A percentile compares a stretch with the other conserved stretches of the same genome.
phyloP scores from a whole-genome alignment of 1,140 invertebrate species.

The Panagrolaimus sp. region DNA sequence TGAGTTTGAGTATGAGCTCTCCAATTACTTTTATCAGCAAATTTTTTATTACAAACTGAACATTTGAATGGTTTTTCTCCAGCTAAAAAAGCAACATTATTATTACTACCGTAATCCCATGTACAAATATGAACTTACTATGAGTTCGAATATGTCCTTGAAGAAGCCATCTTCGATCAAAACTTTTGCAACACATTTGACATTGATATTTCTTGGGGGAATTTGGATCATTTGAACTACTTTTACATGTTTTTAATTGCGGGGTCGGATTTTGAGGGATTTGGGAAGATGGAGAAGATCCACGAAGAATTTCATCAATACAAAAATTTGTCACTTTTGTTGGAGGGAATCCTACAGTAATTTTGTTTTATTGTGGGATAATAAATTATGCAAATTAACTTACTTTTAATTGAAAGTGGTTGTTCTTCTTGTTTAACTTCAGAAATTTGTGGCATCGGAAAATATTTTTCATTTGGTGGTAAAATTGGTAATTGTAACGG shows the following conservation, averaged over 20 bases:
- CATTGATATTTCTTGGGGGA: conserved; percentile 33
- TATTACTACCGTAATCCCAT: background rate
- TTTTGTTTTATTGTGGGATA: no score
- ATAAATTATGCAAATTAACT: no score
- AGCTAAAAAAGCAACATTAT: background rate
- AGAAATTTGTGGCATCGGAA: no score
- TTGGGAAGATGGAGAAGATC: background rate
- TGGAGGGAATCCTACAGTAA: no score
- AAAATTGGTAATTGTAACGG: no score
- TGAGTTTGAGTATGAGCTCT: conserved; percentile 34
- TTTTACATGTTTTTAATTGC: background rate
- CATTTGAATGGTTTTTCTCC: conserved; percentile 44
- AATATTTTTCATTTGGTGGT: no score
- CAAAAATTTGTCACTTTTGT: background rate
- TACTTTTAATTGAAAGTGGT: no score
- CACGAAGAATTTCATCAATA: conserved; percentile 8
- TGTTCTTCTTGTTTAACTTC: no score
- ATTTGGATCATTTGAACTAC: conserved; percentile 10
- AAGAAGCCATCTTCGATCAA: conserved; percentile 37
- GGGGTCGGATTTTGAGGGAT: no score
- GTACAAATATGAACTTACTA: conserved; percentile 29
- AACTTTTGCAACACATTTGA: conserved; percentile 37
- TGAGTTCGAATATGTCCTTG: conserved; percentile 53
- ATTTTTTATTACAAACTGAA: conserved; percentile 30
- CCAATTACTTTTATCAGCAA: conserved; percentile 45